Conservation (phyloP, 2,797 vertebrate genomes). For the Lophura swinhoii region DNA sequence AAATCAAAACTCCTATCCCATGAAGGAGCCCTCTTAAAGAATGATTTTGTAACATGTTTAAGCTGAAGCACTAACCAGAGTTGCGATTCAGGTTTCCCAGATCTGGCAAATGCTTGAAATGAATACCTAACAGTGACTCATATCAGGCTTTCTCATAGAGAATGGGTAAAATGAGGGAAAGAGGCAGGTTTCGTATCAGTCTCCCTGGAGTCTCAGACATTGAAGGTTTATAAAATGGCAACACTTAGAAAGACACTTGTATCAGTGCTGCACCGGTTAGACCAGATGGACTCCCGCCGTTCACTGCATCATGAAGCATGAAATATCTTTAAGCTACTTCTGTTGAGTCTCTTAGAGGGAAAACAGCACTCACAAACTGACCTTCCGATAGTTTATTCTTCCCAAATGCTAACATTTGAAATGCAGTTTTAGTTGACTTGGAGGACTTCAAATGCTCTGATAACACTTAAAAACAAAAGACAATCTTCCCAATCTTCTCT, state of each 20-base stretch:
- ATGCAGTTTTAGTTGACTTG: neutral
- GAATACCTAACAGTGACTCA: neutral
- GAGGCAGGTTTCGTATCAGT: neutral
- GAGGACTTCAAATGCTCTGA: neutral
- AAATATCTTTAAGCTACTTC: neutral
- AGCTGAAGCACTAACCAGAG: neutral
- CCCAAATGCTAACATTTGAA: neutral
- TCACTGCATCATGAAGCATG: neutral
- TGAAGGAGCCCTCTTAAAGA: neutral
- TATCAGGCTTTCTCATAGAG: neutral
- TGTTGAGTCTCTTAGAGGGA: neutral
- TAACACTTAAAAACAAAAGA: neutral
- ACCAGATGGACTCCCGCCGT: neutral
- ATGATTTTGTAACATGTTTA: neutral
- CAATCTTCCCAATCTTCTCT: neutral
- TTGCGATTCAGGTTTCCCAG: neutral
- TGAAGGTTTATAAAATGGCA: neutral
- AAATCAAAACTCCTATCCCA: neutral
- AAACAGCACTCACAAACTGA: neutral
- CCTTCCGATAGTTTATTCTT: neutral
- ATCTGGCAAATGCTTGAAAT: neutral
- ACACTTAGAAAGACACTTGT: neutral
- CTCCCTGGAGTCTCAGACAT: neutral
- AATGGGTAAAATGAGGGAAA: neutral
- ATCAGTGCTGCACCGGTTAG: neutral